Percentiles rank a stretch among this genome's conserved stretches.
Evolutionary conservation across 2,113 vertebrate genomes (phyloP).

Genomic region (Phoenicopterus ruber): DNA sequence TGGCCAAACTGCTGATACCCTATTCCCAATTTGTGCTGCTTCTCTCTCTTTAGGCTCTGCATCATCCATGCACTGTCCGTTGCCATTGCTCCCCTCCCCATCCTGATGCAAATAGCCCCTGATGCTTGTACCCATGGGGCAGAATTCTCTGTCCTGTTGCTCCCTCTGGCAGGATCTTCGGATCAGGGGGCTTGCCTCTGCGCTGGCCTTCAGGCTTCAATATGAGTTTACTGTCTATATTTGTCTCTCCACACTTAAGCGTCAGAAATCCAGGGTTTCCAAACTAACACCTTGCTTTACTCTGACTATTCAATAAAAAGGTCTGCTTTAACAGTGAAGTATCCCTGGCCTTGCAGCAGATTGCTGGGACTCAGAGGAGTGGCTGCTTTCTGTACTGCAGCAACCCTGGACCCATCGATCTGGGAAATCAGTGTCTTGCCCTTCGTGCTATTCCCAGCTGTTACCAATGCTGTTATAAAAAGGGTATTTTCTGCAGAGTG

Average conservation of each 20-base stretch:
- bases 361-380: not conserved
- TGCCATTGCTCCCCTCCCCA: not conserved
- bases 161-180: not conserved
- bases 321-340: not conserved
- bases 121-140: not conserved
- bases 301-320: not conserved
- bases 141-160: not conserved
- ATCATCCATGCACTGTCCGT: rapidly evolving
- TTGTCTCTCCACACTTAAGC: not conserved
- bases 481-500: not conserved
- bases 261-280: not conserved
- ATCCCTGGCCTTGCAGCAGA: not conserved
- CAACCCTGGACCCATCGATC: not conserved
- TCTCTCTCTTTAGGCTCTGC: not conserved
- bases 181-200: not conserved
- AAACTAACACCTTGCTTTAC: not conserved
- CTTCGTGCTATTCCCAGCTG: not conserved
- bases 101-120: not conserved
- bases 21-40: not conserved
- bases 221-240: rapidly evolving
- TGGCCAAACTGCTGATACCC: not conserved
- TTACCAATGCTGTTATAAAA: not conserved
- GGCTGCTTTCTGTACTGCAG: not conserved
- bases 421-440: not conserved
- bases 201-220: not conserved